phyloP scores from a whole-genome alignment of 2,113 vertebrate species.

The Bubalus kerabau region DNA sequence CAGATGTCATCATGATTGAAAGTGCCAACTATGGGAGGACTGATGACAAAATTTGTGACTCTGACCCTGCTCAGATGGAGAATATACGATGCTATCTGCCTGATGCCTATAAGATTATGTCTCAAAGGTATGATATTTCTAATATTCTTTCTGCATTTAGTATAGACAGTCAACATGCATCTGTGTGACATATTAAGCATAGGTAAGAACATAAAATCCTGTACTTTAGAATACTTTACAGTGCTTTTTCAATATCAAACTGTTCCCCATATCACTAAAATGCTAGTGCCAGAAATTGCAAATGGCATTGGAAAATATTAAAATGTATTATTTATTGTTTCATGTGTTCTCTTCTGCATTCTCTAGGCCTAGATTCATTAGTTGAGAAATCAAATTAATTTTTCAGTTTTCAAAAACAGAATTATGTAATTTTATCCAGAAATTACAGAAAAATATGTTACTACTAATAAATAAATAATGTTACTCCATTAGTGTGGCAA shows the following conservation, averaged over 20 bases:
- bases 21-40: constrained; percentile 99
- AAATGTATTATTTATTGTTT: not conserved
- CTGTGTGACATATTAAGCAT: not conserved
- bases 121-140: constrained; percentile 88
- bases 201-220: not conserved
- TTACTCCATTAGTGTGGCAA: not conserved
- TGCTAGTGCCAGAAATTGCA: not conserved
- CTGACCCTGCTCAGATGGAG: constrained; percentile 98
- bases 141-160: constrained; percentile 7
- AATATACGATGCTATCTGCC: constrained; percentile 98
- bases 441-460: not conserved
- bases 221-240: not conserved
- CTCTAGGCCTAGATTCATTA: not conserved
- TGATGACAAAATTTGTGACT: constrained; percentile 98
- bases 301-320: not conserved
- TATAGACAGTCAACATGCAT: not conserved
- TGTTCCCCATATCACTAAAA: not conserved
- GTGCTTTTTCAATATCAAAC: not conserved
- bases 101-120: constrained; percentile 99
- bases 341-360: not conserved
- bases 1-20: constrained; percentile 99
- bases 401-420: not conserved
- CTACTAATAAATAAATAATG: no score
- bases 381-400: not conserved
- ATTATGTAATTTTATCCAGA: not conserved